Conservation (phyloP, 2,113 vertebrate genomes). For the Corythoichthys haematopterus region DNA sequence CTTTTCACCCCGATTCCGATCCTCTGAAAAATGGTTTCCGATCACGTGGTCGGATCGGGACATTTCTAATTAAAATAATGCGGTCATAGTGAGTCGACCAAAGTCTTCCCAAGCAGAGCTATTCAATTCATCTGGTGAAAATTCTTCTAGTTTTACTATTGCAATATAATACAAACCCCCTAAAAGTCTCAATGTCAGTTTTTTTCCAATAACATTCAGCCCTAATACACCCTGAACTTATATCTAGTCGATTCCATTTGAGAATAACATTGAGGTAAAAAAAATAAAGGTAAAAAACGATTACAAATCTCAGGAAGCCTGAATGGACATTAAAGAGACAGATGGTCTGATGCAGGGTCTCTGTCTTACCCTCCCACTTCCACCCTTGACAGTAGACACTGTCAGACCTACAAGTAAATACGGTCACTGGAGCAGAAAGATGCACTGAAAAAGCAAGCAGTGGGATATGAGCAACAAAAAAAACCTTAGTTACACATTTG, state of each 20-base stretch:
- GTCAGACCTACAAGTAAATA: slow-evolving; percentile 35
- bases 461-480: slow-evolving; percentile 17
- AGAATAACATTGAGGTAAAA: background rate
- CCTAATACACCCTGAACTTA: too few species aligned
- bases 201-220: too few species aligned
- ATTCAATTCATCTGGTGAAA: too few species aligned
- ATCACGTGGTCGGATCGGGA: too few species aligned
- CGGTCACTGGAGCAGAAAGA: slow-evolving; percentile 50
- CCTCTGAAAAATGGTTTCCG: too few species aligned
- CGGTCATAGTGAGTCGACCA: too few species aligned
- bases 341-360: slow-evolving; percentile 15
- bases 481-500: slow-evolving; percentile 34
- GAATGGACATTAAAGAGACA: slow-evolving; percentile 21
- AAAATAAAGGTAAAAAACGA: background rate
- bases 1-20: too few species aligned
- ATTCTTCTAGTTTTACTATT: too few species aligned
- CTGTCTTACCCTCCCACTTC: slow-evolving; percentile 41
- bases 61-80: too few species aligned
- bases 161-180: too few species aligned
- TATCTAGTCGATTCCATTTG: background rate
- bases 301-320: background rate
- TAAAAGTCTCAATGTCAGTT: too few species aligned
- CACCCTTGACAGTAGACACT: slow-evolving; percentile 44
- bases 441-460: slow-evolving; percentile 14
- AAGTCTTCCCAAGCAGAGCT: too few species aligned